A percentile compares a stretch with the other conserved stretches of the same genome.
phyloP scores from a whole-genome alignment of 1,140 invertebrate genomes.

The Bombus vancouverensis region DNA sequence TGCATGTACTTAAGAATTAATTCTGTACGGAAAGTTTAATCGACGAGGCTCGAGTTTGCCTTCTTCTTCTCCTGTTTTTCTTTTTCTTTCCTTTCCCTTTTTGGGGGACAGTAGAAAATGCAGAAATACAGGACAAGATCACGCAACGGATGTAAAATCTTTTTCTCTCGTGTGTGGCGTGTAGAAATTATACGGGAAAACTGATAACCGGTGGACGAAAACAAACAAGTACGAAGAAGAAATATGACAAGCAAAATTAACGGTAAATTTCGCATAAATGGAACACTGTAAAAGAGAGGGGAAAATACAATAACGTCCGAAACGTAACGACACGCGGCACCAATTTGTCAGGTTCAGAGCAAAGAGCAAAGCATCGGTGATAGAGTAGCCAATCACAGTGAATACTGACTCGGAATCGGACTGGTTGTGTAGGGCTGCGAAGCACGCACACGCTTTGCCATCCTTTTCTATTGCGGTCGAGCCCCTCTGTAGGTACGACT shows the following conservation, averaged over 20 bases:
- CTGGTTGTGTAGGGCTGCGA: conserved; percentile 31
- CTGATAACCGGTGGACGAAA: not conserved
- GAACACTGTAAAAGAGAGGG: not conserved
- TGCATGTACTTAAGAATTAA: not conserved
- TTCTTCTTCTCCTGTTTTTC: not conserved
- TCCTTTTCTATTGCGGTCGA: conserved; percentile 35
- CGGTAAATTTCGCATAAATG: not conserved
- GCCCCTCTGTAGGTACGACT: conserved; percentile 45
- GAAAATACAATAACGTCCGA: not conserved
- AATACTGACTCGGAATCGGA: conserved; percentile 56
- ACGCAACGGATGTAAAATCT: not conserved
- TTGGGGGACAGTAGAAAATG: not conserved
- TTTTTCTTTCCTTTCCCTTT: not conserved
- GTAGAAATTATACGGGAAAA: not conserved
- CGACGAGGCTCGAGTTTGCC: not conserved
- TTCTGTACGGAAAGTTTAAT: not conserved
- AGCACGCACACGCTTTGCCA: conserved; percentile 39
- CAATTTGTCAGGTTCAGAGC: conserved; percentile 16
- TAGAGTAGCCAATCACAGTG: conserved; percentile 47
- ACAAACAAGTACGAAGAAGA: not conserved
- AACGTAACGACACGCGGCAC: conserved; percentile 11
- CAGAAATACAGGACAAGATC: not conserved
- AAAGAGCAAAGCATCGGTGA: conserved; percentile 43
- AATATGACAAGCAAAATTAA: not conserved
- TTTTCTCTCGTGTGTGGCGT: not conserved